phyloP scores from a whole-genome alignment of 2,888 invertebrate species.

The Drosophila picticornis region DNA sequence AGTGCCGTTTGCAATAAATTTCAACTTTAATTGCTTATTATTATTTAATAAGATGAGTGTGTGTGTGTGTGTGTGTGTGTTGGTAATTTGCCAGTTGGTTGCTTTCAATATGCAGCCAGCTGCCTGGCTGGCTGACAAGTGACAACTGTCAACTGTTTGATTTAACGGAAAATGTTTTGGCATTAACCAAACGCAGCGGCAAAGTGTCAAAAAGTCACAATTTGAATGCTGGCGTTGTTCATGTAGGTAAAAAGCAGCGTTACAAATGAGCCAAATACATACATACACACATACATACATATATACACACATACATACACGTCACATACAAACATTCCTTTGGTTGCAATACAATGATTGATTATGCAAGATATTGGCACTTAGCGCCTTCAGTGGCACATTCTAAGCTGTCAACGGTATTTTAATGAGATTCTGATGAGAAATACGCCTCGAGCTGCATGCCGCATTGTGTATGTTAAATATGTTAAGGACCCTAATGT shows the following conservation, averaged over 20 bases:
- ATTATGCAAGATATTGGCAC: slow-evolving; percentile 47
- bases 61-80: not conserved
- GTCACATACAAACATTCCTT: slow-evolving; percentile 4
- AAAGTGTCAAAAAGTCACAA: slow-evolving; percentile 46
- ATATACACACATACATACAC: slow-evolving; percentile 6
- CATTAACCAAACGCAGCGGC: slow-evolving; percentile 60
- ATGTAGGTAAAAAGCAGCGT: slow-evolving; percentile 39
- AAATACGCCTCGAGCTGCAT: slow-evolving; percentile 59
- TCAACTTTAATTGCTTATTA: slow-evolving; percentile 13
- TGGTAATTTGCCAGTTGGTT: slow-evolving; percentile 17
- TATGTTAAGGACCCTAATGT: slow-evolving; percentile 47
- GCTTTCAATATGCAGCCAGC: not conserved
- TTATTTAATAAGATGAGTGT: slow-evolving; percentile 26
- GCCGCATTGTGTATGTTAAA: slow-evolving; percentile 62
- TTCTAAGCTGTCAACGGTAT: slow-evolving; percentile 23
- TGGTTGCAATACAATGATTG: slow-evolving; percentile 49
- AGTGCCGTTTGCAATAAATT: slow-evolving; percentile 26
- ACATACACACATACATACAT: slow-evolving; percentile 6
- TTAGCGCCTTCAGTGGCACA: not conserved
- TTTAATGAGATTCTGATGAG: slow-evolving; percentile 68
- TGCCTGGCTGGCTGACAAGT: slow-evolving; percentile 20
- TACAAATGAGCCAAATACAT: slow-evolving; percentile 42
- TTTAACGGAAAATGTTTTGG: slow-evolving; percentile 55
- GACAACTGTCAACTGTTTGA: slow-evolving; percentile 60
- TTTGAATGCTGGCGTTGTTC: slow-evolving; percentile 10